These are phyloP conservation scores for Tonatia bakeri DNA, from an alignment of 2,113 vertebrate genomes.

Conservation along the genomic window DNA sequence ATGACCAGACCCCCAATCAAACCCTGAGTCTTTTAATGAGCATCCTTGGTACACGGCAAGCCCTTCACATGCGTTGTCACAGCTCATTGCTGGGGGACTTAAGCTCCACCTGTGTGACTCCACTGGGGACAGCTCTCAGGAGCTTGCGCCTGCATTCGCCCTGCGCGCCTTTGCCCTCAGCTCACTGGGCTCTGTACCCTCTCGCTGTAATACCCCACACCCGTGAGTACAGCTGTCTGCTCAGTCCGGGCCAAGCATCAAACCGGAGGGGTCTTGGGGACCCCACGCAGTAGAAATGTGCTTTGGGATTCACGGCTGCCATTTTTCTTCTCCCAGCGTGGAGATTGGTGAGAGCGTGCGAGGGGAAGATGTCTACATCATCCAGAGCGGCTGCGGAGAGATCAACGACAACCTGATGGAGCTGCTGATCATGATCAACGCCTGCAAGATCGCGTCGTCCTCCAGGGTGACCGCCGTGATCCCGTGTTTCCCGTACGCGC, in stretches of 20 bases:
- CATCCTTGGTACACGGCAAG: neutral
- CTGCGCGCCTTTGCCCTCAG: neutral
- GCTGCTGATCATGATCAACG: constrained; percentile 89
- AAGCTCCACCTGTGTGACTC: neutral
- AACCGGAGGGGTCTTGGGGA: neutral
- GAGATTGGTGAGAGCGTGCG: constrained; percentile 89
- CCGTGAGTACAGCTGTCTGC: neutral
- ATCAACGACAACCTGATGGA: constrained; percentile 91
- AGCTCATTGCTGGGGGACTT: neutral
- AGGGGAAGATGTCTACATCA: constrained; percentile 88
- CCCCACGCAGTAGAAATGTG: neutral
- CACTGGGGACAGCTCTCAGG: neutral
- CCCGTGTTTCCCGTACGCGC: constrained; percentile 87
- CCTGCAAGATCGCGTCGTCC: constrained; percentile 87
- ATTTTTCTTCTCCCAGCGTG: constrained; percentile 76
- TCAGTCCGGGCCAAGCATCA: neutral
- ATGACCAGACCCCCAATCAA: neutral
- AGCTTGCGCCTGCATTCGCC: neutral
- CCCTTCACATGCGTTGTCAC: neutral
- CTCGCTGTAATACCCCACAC: neutral
- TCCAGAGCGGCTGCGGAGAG: constrained; percentile 88
- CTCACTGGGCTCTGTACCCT: neutral
- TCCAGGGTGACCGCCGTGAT: constrained; percentile 88
- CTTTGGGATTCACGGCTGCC: neutral
- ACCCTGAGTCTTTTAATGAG: neutral